Conservation (phyloP, 64 coral and sea anemone species). For the Porites australiensis region DNA sequence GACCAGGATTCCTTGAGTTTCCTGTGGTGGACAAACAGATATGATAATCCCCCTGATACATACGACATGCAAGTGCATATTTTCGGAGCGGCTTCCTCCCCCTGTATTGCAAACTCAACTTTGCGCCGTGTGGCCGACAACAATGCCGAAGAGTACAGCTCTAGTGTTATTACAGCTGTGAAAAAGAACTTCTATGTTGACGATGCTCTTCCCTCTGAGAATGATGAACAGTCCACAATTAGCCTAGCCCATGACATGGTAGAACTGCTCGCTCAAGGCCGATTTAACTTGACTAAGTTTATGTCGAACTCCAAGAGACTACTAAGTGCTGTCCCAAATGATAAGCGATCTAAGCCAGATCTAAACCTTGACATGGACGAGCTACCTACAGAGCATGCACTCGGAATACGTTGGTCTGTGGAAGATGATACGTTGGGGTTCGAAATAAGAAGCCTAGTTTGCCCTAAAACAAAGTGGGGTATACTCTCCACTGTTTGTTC, state of each 20-base stretch:
- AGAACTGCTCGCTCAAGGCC: slow-evolving; percentile 18
- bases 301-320: slow-evolving; percentile 37
- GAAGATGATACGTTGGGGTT: slow-evolving; percentile 1
- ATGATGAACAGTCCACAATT: slow-evolving; percentile 16
- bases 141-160: slow-evolving; percentile 51
- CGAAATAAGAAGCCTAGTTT: background rate
- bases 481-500: slow-evolving; percentile 36
- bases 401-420: slow-evolving; percentile 5
- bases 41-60: slow-evolving; percentile 30
- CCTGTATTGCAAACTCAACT: background rate
- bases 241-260: slow-evolving; percentile 31
- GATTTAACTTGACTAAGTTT: slow-evolving; percentile 64
- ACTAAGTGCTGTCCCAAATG: slow-evolving; percentile 3
- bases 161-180: slow-evolving; percentile 19
- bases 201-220: slow-evolving; percentile 36
- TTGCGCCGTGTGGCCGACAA: slow-evolving; percentile 47
- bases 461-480: slow-evolving; percentile 32
- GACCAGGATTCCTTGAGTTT: slow-evolving; percentile 70
- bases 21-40: slow-evolving; percentile 69
- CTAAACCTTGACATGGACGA: slow-evolving; percentile 40
- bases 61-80: slow-evolving; percentile 66
- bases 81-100: background rate
- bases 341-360: background rate
- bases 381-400: slow-evolving; percentile 45
- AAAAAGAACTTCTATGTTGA: slow-evolving; percentile 73